phyloP scores from a whole-genome alignment of 2,113 vertebrate genomes.

The Marcusenius ussheri region DNA sequence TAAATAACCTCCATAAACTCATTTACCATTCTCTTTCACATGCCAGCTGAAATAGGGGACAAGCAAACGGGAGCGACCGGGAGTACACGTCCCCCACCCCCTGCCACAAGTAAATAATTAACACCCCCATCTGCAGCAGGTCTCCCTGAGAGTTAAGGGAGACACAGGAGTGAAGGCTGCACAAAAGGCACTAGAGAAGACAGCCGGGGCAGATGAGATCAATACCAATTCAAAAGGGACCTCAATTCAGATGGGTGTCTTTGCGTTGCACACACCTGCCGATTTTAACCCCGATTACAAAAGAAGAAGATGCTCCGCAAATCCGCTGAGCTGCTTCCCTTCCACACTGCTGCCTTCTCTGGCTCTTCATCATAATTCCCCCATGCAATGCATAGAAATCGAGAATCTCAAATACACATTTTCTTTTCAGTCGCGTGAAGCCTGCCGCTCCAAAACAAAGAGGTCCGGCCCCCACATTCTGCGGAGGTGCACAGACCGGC shows the following conservation, averaged over 20 bases:
- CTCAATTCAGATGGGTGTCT: constrained; percentile 10
- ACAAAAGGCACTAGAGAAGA: constrained; percentile 28
- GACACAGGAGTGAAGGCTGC: not conserved
- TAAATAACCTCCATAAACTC: constrained; percentile 39
- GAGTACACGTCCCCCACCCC: constrained; percentile 11
- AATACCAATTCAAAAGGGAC: constrained; percentile 17
- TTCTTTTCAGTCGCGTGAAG: not conserved
- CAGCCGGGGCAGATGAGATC: constrained; percentile 23
- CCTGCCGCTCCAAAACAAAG: not conserved
- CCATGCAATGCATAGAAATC: constrained; percentile 21
- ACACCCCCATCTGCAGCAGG: constrained; percentile 31
- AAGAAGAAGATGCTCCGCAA: constrained; percentile 19
- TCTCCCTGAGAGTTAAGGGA: constrained; percentile 24
- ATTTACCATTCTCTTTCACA: constrained; percentile 37
- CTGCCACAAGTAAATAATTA: constrained; percentile 37
- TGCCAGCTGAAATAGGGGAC: constrained; percentile 27
- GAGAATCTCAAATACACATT: constrained; percentile 35
- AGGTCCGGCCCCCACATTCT: not conserved
- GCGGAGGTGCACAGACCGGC: not conserved
- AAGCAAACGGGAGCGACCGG: not conserved
- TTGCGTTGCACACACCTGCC: constrained; percentile 17
- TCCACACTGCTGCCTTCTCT: not conserved
- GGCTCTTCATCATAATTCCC: constrained; percentile 29
- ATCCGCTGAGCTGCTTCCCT: constrained; percentile 22
- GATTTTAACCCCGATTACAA: constrained; percentile 11